phyloP scores from a whole-genome alignment of 2,888 invertebrate genomes.

The Laothoe populi region DNA sequence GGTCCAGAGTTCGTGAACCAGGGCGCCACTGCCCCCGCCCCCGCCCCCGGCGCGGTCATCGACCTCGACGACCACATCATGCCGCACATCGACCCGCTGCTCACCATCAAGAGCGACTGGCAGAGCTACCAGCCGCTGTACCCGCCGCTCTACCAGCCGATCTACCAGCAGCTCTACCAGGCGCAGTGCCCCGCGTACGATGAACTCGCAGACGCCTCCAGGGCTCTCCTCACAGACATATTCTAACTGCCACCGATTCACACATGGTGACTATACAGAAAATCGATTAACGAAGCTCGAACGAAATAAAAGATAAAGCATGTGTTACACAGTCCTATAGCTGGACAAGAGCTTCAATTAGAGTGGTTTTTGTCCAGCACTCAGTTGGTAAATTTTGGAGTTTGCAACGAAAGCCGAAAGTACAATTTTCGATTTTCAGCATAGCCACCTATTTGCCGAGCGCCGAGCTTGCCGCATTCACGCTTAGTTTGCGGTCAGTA shows the following conservation, averaged over 20 bases:
- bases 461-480: background rate
- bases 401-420: background rate
- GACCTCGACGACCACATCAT: conserved; percentile 63
- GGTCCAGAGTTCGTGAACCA: conserved; percentile 65
- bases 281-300: background rate
- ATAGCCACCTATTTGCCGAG: background rate
- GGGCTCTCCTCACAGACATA: conserved; percentile 15
- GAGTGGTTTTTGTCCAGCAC: background rate
- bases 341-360: too few relatives aligned
- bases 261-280: background rate
- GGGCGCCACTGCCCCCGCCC: conserved; percentile 35
- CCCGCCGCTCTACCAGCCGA: conserved; percentile 4
- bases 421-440: background rate
- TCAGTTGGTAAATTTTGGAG: too few relatives aligned
- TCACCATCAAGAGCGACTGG: conserved; percentile 50
- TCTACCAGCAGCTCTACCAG: conserved; percentile 1
- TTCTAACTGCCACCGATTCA: conserved; percentile 8
- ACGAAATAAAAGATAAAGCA: background rate
- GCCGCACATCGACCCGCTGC: conserved; percentile 73
- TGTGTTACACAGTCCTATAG: background rate
- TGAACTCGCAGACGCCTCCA: conserved; percentile 42
- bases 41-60: conserved; percentile 43
- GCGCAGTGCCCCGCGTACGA: conserved; percentile 36
- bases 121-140: background rate
- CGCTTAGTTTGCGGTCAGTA: background rate